A percentile compares a stretch with the other conserved stretches of the same genome.
These are phyloP conservation scores for Esperia sulphurella DNA, from an alignment of 2,888 invertebrate species.

Conservation along the genomic window DNA sequence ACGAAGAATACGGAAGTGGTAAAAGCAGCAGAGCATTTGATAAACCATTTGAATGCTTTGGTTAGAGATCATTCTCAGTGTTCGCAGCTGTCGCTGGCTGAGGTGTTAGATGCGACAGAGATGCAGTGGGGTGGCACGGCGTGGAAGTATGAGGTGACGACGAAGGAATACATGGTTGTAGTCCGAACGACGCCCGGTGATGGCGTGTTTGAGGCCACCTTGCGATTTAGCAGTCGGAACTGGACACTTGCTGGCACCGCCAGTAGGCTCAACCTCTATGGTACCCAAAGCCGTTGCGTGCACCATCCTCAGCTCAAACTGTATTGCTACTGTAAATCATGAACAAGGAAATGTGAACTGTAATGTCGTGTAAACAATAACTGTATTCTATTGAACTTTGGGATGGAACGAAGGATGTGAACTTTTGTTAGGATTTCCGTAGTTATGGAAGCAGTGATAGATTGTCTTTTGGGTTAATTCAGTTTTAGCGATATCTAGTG, in stretches of 20 bases:
- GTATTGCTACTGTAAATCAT: conserved; percentile 4
- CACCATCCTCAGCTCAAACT: conserved; percentile 77
- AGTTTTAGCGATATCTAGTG: no score
- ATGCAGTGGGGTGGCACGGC: conserved; percentile 69
- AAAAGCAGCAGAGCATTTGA: conserved; percentile 78
- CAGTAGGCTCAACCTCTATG: conserved; percentile 85
- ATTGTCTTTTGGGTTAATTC: no score
- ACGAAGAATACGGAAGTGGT: conserved; percentile 66
- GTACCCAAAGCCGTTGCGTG: conserved; percentile 84
- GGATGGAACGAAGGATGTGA: no score
- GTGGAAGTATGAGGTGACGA: conserved; percentile 43
- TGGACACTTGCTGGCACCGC: conserved; percentile 81
- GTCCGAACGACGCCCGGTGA: conserved; percentile 79
- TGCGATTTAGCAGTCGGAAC: conserved; percentile 40
- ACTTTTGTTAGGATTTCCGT: no score
- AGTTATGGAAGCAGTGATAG: no score
- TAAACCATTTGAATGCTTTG: conserved; percentile 81
- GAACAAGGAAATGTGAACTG: no score
- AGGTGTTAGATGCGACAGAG: conserved; percentile 37
- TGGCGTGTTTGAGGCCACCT: conserved; percentile 86
- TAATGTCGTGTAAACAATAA: no score
- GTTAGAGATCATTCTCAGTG: conserved; percentile 80
- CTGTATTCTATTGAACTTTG: no score
- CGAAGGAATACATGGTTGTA: conserved; percentile 79
- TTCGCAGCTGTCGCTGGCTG: conserved; percentile 71